These are phyloP conservation scores for Drosophila rubida DNA, from an alignment of 2,888 invertebrate species.

Conservation along the genomic window DNA sequence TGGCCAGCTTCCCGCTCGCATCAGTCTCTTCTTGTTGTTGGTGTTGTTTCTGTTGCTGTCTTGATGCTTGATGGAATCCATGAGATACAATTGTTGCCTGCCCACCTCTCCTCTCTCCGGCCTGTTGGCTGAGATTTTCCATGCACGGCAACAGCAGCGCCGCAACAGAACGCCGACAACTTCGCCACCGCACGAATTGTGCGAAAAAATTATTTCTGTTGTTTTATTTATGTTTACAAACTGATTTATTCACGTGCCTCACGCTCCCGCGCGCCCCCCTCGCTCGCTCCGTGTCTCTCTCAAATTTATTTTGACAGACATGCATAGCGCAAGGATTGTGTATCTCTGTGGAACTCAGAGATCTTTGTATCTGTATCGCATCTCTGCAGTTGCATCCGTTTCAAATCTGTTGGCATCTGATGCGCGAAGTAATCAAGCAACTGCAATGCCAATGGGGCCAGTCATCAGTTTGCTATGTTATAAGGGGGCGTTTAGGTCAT, in stretches of 20 bases:
- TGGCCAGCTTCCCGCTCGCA: neutral
- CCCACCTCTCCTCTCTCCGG: conserved; percentile 7
- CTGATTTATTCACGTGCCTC: conserved; percentile 66
- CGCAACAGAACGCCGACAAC: no score
- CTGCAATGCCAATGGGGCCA: conserved; percentile 18
- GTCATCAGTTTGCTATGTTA: conserved; percentile 19
- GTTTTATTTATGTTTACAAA: conserved; percentile 76
- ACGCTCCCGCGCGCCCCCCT: neutral
- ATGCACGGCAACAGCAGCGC: conserved; percentile 45
- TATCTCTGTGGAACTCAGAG: conserved; percentile 17
- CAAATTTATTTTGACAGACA: conserved; percentile 75
- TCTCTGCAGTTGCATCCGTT: conserved; percentile 42
- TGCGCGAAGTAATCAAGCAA: conserved; percentile 51
- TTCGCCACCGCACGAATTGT: conserved; percentile 45
- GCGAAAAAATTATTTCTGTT: conserved; percentile 66
- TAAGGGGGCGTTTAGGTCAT: neutral
- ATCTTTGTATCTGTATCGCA: conserved; percentile 22
- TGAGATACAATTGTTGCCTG: conserved; percentile 44
- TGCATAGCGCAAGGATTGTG: conserved; percentile 58
- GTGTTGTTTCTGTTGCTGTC: conserved; percentile 7
- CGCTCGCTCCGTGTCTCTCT: conserved; percentile 24
- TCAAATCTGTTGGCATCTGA: conserved; percentile 57
- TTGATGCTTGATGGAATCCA: conserved; percentile 53
- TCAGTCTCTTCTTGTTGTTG: neutral
- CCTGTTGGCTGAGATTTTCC: conserved; percentile 65